Percentiles rank a stretch among this genome's conserved stretches.
phyloP scores from a whole-genome alignment of 1,140 invertebrate genomes.

The Orchesella cincta region DNA sequence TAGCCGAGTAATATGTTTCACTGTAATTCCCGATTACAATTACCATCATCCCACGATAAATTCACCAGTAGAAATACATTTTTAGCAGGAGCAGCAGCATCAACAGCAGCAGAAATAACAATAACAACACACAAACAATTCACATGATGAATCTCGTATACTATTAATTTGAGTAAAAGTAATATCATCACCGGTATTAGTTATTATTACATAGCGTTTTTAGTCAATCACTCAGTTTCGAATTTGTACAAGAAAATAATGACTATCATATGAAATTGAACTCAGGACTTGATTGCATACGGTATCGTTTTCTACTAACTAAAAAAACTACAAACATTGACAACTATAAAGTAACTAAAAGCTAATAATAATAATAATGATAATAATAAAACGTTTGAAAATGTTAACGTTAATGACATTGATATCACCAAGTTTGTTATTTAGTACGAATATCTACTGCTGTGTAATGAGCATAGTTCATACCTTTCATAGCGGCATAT shows the following conservation, averaged over 20 bases:
- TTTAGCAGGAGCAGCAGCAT: neutral
- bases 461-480: constrained; percentile 13
- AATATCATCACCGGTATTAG: too few species aligned
- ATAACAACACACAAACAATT: neutral
- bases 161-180: too few species aligned
- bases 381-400: constrained; percentile 3
- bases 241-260: too few species aligned
- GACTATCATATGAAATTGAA: too few species aligned
- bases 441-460: constrained; percentile 2
- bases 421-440: too few species aligned
- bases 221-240: too few species aligned
- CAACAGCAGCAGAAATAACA: constrained; percentile 1
- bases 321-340: neutral
- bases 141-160: neutral
- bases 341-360: neutral
- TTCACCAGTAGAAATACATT: neutral
- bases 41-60: neutral
- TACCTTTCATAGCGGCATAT: constrained; percentile 46
- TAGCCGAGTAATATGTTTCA: constrained; percentile 50
- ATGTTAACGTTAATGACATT: too few species aligned
- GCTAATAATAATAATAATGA: neutral
- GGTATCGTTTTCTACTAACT: too few species aligned
- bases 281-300: too few species aligned
- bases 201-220: too few species aligned
- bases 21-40: constrained; percentile 32